phyloP scores from a whole-genome alignment of 1,140 invertebrate genomes.

The Oreohelix idahoensis region DNA sequence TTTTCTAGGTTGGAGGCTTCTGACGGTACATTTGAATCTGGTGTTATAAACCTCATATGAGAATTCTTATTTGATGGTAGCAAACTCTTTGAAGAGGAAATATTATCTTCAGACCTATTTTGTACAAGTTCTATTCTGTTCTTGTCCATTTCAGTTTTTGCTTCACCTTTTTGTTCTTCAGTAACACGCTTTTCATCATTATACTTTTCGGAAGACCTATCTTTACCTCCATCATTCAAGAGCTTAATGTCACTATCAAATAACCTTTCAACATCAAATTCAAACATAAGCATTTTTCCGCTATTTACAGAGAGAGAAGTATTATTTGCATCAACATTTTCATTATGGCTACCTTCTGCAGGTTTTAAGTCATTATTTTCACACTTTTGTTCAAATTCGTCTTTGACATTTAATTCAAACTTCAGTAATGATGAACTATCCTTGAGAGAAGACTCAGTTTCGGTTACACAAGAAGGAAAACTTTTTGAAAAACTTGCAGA shows the following conservation, averaged over 20 bases:
- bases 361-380: background rate
- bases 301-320: background rate
- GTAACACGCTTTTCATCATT: background rate
- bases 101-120: background rate
- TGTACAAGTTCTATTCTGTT: background rate
- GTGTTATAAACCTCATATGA: background rate
- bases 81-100: background rate
- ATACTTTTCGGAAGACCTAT: background rate
- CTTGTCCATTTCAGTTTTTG: background rate
- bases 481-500: background rate
- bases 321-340: background rate
- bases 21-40: background rate
- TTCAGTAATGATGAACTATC: background rate
- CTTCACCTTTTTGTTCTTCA: background rate
- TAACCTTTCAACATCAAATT: background rate
- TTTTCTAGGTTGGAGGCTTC: conserved; percentile 9
- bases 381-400: background rate
- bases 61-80: background rate
- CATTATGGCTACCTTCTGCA: background rate
- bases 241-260: background rate
- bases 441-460: background rate
- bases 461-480: background rate
- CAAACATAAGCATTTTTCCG: background rate
- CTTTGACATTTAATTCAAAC: background rate
- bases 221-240: background rate